phyloP scores from a whole-genome alignment of 2,888 invertebrate genomes.

The Taphrorychus bicolor region DNA sequence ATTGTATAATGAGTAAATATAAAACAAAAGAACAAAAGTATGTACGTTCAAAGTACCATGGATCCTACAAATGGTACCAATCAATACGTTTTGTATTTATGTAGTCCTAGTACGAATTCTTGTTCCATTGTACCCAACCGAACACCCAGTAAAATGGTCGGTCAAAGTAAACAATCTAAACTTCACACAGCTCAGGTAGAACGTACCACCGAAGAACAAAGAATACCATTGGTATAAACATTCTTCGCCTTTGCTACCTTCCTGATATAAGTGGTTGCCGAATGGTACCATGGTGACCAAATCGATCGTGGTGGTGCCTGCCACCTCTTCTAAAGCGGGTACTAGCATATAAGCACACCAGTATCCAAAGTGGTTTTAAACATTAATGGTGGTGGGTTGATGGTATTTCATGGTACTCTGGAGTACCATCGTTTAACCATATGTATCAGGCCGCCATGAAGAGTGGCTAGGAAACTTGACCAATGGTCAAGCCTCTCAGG shows the following conservation, averaged over 20 bases:
- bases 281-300: slow-evolving; percentile 21
- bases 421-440: slow-evolving; percentile 15
- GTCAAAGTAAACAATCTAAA: neutral
- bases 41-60: too few relatives aligned
- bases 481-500: slow-evolving; percentile 6
- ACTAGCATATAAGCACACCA: neutral
- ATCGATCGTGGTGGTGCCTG: neutral
- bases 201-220: neutral
- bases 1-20: too few relatives aligned
- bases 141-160: neutral
- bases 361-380: neutral
- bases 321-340: neutral
- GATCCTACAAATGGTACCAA: neutral
- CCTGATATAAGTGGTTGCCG: slow-evolving; percentile 21
- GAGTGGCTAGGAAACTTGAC: neutral
- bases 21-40: too few relatives aligned
- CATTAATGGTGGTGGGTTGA: neutral
- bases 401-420: slow-evolving; percentile 10
- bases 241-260: too few relatives aligned
- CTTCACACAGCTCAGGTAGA: too few relatives aligned
- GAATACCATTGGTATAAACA: neutral
- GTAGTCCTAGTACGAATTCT: neutral
- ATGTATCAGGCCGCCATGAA: slow-evolving; percentile 3
- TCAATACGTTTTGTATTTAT: too few relatives aligned
- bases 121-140: neutral